Conservation (phyloP, 2,113 vertebrate genomes). For the Poecilia latipinna region DNA sequence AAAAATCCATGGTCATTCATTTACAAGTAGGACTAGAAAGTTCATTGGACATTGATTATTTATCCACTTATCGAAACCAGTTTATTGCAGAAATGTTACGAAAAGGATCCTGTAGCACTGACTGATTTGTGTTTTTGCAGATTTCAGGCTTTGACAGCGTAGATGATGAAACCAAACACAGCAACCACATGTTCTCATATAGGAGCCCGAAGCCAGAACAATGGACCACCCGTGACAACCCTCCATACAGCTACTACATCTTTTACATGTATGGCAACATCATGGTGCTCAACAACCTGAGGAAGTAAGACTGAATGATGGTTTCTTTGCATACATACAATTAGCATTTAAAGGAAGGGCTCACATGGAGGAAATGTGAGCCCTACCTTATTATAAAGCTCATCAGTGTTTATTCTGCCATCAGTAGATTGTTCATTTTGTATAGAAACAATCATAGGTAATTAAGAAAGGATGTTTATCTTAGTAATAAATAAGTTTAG, state of each 20-base stretch:
- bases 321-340: background rate
- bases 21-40: background rate
- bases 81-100: background rate
- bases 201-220: constrained; percentile 90
- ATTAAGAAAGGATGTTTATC: background rate
- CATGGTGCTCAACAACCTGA: constrained; percentile 95
- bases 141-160: constrained; percentile 96
- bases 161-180: constrained; percentile 96
- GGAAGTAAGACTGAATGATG: constrained; percentile 80
- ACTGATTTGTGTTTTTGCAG: constrained; percentile 64
- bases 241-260: constrained; percentile 93
- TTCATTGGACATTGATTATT: background rate
- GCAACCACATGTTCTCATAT: constrained; percentile 92
- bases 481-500: background rate
- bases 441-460: background rate
- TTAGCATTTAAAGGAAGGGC: background rate
- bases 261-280: constrained; percentile 96
- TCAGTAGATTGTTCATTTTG: constrained; percentile 1
- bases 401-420: background rate
- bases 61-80: background rate
- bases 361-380: background rate
- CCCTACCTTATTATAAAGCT: background rate
- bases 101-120: background rate
- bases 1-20: background rate
- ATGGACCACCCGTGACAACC: constrained; percentile 89